These are phyloP conservation scores for Lithobius niger DNA, from an alignment of 1,140 invertebrate genomes.

Conservation along the genomic window DNA sequence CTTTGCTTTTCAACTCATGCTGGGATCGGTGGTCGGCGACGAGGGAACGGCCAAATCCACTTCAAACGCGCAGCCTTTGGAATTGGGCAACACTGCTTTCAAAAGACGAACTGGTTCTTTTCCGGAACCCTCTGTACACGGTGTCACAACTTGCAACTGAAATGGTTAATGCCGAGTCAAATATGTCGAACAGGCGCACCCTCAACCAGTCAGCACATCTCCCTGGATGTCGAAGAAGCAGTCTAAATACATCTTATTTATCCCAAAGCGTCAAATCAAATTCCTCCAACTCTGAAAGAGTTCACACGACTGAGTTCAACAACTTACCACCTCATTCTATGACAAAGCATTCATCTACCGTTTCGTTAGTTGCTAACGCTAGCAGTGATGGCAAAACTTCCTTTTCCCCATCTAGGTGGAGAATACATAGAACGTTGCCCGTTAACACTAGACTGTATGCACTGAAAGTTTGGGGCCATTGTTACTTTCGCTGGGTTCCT, in stretches of 20 bases:
- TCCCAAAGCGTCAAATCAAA: not conserved
- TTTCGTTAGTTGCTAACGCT: not conserved
- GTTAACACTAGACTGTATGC: not conserved
- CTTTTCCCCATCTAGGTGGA: not conserved
- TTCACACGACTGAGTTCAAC: not conserved
- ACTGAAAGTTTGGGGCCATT: constrained; percentile 71
- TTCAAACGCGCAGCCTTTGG: constrained; percentile 60
- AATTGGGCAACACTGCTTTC: constrained; percentile 66
- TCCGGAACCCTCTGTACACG: constrained; percentile 60
- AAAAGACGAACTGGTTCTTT: constrained; percentile 36
- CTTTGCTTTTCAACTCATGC: constrained; percentile 71
- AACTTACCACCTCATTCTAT: constrained; percentile 6
- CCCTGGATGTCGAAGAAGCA: not conserved
- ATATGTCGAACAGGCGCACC: not conserved
- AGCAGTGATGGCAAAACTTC: too few relatives aligned
- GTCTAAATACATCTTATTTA: not conserved
- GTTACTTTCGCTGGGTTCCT: constrained; percentile 76
- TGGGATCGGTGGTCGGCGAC: constrained; percentile 20
- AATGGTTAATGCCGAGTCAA: not conserved
- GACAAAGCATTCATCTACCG: not conserved
- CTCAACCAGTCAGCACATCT: not conserved
- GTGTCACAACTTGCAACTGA: constrained; percentile 31
- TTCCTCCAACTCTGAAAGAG: not conserved
- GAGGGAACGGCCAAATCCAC: constrained; percentile 30
- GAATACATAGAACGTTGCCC: not conserved